Percentiles rank a stretch among this genome's conserved stretches.
phyloP scores from a whole-genome alignment of 2,113 vertebrate species.

The Vireo altiloquus region DNA sequence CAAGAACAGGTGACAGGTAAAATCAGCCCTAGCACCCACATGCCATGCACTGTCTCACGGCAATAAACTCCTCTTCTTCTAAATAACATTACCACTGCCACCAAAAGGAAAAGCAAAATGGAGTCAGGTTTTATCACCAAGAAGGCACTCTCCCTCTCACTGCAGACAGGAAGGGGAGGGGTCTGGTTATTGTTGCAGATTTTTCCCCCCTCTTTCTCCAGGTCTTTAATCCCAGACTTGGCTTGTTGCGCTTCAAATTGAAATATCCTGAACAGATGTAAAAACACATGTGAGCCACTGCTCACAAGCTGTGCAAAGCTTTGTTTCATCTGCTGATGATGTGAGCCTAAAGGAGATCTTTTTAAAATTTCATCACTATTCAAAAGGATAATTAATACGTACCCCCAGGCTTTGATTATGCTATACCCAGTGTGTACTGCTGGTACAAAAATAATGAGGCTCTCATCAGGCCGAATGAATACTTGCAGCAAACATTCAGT shows the following conservation, averaged over 20 bases:
- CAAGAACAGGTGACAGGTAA: background rate
- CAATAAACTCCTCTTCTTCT: background rate
- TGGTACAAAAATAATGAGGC: conserved; percentile 94
- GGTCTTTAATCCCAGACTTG: conserved; percentile 88
- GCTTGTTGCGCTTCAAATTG: conserved; percentile 94
- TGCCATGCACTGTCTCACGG: background rate
- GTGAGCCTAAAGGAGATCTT: conserved; percentile 96
- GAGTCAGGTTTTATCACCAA: background rate
- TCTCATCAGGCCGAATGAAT: conserved; percentile 87
- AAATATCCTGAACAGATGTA: conserved; percentile 99
- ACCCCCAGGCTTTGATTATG: conserved; percentile 99
- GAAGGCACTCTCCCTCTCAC: background rate
- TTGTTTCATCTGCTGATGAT: conserved; percentile 97
- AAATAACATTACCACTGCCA: background rate
- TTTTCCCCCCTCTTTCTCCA: conserved; percentile 58
- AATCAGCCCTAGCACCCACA: background rate
- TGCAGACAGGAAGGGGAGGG: conserved; percentile 51
- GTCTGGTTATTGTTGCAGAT: conserved; percentile 52
- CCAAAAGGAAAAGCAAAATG: background rate
- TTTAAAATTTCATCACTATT: conserved; percentile 99
- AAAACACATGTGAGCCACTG: conserved; percentile 92
- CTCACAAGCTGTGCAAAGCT: conserved; percentile 88
- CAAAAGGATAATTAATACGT: conserved; percentile 99
- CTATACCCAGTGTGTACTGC: conserved; percentile 88
- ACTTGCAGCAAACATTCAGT: conserved; percentile 87